Conservation (phyloP, 2,888 invertebrate genomes). For the Matsumyia berberina region DNA sequence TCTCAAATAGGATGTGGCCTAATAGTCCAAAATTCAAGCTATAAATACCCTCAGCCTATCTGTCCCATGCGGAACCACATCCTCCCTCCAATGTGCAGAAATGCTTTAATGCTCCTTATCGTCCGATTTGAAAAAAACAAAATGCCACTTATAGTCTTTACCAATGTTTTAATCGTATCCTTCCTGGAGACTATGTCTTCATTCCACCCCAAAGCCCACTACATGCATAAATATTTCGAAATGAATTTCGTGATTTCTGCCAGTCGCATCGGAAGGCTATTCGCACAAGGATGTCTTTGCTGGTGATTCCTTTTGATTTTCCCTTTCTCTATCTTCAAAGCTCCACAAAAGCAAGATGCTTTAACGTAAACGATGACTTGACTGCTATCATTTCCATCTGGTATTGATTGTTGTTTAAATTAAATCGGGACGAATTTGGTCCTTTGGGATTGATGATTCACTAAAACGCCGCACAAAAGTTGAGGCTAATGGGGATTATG, state of each 20-base stretch:
- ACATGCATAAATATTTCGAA: conserved; percentile 19
- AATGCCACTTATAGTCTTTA: conserved; percentile 24
- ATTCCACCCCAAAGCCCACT: background rate
- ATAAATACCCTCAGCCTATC: background rate
- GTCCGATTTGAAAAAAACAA: background rate
- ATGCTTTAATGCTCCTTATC: conserved; percentile 39
- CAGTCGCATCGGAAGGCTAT: conserved; percentile 22
- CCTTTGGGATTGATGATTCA: conserved; percentile 36
- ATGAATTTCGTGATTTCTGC: conserved; percentile 34
- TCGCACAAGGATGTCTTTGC: conserved; percentile 33
- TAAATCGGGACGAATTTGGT: conserved; percentile 20
- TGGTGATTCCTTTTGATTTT: background rate
- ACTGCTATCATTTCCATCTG: conserved; percentile 36
- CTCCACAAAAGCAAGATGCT: conserved; percentile 9
- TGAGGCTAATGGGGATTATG: too few relatives aligned
- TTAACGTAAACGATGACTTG: conserved; percentile 11
- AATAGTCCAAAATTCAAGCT: background rate
- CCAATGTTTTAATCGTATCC: conserved; percentile 13
- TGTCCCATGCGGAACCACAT: background rate
- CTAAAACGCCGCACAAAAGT: too few relatives aligned
- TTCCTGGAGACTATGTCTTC: conserved; percentile 12
- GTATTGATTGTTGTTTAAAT: conserved; percentile 39
- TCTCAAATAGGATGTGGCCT: background rate
- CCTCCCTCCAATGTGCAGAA: background rate
- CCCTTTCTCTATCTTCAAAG: background rate